phyloP scores from a whole-genome alignment of 2,888 invertebrate genomes.

The Chymomyza procnemis region DNA sequence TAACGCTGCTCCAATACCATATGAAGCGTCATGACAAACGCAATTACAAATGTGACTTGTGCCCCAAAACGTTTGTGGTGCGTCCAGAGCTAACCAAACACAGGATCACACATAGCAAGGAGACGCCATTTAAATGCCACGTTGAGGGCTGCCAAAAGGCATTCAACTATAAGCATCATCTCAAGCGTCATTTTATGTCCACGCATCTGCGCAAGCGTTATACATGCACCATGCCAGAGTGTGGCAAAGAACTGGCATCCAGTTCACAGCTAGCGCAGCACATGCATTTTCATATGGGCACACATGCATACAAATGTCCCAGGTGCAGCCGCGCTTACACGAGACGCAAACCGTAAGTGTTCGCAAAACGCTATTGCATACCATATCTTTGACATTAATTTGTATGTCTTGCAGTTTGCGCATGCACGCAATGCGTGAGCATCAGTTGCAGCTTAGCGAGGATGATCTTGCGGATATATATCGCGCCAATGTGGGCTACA shows the following conservation, averaged over 20 bases:
- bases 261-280: constrained; percentile 54
- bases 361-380: too few species aligned
- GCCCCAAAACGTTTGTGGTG: constrained; percentile 48
- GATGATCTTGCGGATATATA: constrained; percentile 51
- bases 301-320: constrained; percentile 56
- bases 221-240: constrained; percentile 46
- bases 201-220: constrained; percentile 48
- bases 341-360: constrained; percentile 60
- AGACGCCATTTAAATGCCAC: constrained; percentile 47
- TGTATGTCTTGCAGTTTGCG: constrained; percentile 50
- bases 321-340: constrained; percentile 57
- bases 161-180: constrained; percentile 66
- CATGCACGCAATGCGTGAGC: constrained; percentile 52
- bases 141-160: constrained; percentile 57
- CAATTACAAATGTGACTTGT: constrained; percentile 48
- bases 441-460: constrained; percentile 50
- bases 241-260: constrained; percentile 50
- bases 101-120: constrained; percentile 34
- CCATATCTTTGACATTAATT: not conserved
- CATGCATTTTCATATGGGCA: constrained; percentile 47
- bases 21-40: constrained; percentile 58
- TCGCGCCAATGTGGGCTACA: constrained; percentile 40
- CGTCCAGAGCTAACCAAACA: constrained; percentile 52
- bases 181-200: constrained; percentile 66
- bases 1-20: constrained; percentile 61